Evolutionary conservation across 2,797 vertebrate genomes (phyloP).

Genomic region (Graptemys geographica): DNA sequence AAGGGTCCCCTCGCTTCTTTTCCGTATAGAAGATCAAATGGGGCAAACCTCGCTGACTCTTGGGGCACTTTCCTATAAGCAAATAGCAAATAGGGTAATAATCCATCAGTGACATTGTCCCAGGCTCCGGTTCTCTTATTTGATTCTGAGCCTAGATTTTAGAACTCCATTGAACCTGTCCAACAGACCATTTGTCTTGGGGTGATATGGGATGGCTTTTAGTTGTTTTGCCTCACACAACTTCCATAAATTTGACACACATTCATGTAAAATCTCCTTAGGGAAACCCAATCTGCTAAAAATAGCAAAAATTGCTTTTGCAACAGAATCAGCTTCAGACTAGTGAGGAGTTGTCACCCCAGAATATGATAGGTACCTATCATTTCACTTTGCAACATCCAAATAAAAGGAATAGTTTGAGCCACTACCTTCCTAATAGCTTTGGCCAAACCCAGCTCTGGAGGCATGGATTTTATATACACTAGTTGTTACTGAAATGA

Average conservation of each 20-base stretch:
- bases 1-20: neutral
- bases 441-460: neutral
- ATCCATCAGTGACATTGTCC: neutral
- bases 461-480: neutral
- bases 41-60: neutral
- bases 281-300: neutral
- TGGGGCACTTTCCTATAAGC: neutral
- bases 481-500: neutral
- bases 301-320: neutral
- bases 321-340: neutral
- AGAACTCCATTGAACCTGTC: neutral
- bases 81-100: neutral
- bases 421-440: neutral
- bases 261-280: neutral
- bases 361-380: neutral
- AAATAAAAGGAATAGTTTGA: neutral
- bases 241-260: neutral
- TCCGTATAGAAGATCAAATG: neutral
- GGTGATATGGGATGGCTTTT: neutral
- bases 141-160: neutral
- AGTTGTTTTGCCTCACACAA: neutral
- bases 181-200: neutral
- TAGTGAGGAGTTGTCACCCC: neutral
- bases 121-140: neutral
- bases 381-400: neutral